These are phyloP conservation scores for Budorcas taxicolor DNA, from an alignment of 2,113 vertebrate species.

Conservation along the genomic window DNA sequence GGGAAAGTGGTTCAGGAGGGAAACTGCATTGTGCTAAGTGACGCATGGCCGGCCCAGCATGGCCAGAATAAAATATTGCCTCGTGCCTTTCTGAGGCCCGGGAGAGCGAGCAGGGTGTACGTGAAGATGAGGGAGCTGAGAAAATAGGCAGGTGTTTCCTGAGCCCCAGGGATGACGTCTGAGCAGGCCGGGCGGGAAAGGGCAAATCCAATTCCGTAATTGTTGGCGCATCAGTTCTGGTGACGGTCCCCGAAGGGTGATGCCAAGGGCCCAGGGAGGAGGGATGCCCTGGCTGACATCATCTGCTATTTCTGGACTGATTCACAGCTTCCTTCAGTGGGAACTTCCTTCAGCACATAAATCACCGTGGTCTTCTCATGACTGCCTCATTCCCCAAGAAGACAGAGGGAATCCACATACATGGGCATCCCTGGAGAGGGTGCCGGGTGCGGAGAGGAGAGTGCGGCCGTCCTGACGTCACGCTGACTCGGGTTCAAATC, in stretches of 20 bases:
- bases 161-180: conserved; percentile 51
- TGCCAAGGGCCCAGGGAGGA: conserved; percentile 57
- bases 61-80: not conserved
- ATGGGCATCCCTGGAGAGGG: not conserved
- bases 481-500: fast-evolving
- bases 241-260: not conserved
- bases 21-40: not conserved
- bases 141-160: conserved; percentile 53
- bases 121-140: not conserved
- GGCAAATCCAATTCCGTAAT: conserved; percentile 68
- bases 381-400: conserved; percentile 25
- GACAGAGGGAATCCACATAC: not conserved
- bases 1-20: not conserved
- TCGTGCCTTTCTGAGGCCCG: not conserved
- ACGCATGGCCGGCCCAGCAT: fast-evolving
- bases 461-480: not conserved
- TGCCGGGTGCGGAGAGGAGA: not conserved
- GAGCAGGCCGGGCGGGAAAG: conserved; percentile 33
- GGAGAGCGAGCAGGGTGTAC: not conserved
- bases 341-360: conserved; percentile 61
- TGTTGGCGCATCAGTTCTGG: conserved; percentile 58
- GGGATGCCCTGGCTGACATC: conserved; percentile 65
- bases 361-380: conserved; percentile 9
- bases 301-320: conserved; percentile 62
- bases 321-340: conserved; percentile 41